Base-by-base conservation (phyloP, 1,140 invertebrate genomes). In the Maniola jurtina region DNA sequence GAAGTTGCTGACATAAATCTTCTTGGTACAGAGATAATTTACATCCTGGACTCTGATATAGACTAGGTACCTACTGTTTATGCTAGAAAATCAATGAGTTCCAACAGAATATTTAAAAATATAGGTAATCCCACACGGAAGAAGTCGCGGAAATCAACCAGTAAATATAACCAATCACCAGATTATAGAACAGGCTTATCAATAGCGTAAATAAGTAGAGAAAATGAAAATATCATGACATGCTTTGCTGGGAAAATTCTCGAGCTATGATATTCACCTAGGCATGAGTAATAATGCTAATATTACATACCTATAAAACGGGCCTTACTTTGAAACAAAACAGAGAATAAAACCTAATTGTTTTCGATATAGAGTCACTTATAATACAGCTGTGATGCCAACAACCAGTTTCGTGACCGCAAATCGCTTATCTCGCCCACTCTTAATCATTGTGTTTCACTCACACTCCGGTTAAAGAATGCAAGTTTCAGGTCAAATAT, bases 381-480 rank as follows among this genome's bases (percentile, higher is more conserved):
- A 75, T 85, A 54, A 61, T 60, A 59, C 57, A n/a, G 25, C 45
- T 66, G 57, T 40, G 61, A 69, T 42, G 52, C 50, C 67, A 66
- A 68, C 68, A 84, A 87, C 84, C 77, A 79, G 82, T 86, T 84
- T 84, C 71, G 77, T 83, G 75, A 84, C 81, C 82, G 73, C 81
- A 84, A 70, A 68, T 75, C 76, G 75, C 77, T 76, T 79, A 76
- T 73, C 55, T 67, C 52, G 75, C 69, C 66, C 64, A 33, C 68
- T 75, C 70, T 72, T 66, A 66, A 40, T 61, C 52, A 33, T 65
- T 57, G 42, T 69, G 71, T 77, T 73, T 68, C 73, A 75, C 71
- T 73, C 77, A 40, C 70, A 64, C 66, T 48, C 47, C 40, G 59
- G 50, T 74, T 68, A 61, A 80, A 75, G 76, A 82, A 84, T 83